Evolutionary conservation across 2,888 invertebrate species (phyloP).

Genomic region (Galeruca laticollis): DNA sequence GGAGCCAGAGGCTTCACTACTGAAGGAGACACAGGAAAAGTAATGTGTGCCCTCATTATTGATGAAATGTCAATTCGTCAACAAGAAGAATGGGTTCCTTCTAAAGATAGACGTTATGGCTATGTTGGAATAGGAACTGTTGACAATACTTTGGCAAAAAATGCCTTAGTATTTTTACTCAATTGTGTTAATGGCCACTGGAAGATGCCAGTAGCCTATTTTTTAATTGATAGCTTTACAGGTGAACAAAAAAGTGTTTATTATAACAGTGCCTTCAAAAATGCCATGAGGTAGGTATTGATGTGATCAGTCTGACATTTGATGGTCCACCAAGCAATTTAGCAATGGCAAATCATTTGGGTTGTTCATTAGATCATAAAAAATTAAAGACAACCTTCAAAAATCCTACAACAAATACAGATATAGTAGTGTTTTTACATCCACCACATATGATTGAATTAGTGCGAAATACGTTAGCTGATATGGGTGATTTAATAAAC

Average conservation of each 20-base stretch:
- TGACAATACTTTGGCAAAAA: too few relatives aligned
- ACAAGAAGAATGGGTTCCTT: too few relatives aligned
- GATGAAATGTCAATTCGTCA: slow-evolving; percentile 2
- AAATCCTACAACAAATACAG: slow-evolving; percentile 17
- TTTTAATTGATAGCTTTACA: not conserved
- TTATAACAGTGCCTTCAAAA: too few relatives aligned
- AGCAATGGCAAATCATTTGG: too few relatives aligned
- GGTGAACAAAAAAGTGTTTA: slow-evolving; percentile 1
- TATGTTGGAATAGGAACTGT: too few relatives aligned
- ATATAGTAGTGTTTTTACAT: slow-evolving; percentile 1
- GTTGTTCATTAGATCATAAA: slow-evolving; percentile 4
- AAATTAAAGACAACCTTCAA: slow-evolving; percentile 25
- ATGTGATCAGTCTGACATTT: too few relatives aligned
- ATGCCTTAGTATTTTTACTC: too few relatives aligned
- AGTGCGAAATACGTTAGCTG: too few relatives aligned
- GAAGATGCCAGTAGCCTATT: not conserved
- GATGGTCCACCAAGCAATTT: too few relatives aligned
- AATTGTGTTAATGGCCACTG: slow-evolving; percentile 1
- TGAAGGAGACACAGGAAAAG: not conserved
- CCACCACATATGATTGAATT: not conserved
- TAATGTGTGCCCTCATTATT: slow-evolving; percentile 1
- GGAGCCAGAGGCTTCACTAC: not conserved
- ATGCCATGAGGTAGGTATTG: too few relatives aligned
- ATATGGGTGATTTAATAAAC: slow-evolving; percentile 1
- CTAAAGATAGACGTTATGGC: too few relatives aligned